Evolutionary conservation across 2,113 vertebrate genomes (phyloP).

Genomic region (Propithecus coquereli): DNA sequence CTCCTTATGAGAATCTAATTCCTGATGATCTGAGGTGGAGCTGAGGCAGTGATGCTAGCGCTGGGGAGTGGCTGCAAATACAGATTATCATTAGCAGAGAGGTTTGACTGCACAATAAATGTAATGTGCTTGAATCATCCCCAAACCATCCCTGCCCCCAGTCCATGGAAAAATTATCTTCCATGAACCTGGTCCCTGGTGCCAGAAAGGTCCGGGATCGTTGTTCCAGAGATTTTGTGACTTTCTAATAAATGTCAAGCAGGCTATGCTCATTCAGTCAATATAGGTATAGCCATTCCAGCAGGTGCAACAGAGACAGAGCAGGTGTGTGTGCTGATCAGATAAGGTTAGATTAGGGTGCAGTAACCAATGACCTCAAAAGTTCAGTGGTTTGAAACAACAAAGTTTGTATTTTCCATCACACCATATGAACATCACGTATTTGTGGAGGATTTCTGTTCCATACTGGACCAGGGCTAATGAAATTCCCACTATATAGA

Average conservation of each 20-base stretch:
- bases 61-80: too few species aligned
- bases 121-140: too few species aligned
- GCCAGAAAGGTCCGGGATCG: too few species aligned
- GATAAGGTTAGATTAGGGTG: neutral
- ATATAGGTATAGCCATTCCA: too few species aligned
- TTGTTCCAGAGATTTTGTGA: neutral
- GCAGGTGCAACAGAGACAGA: neutral
- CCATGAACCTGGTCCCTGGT: too few species aligned
- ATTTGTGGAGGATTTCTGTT: neutral
- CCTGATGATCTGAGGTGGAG: too few species aligned
- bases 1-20: too few species aligned
- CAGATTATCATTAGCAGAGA: too few species aligned
- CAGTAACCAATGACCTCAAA: neutral
- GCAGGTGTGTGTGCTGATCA: accelerated
- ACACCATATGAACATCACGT: accelerated
- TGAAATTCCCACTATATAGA: neutral
- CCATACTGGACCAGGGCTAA: neutral
- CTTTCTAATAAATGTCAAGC: neutral
- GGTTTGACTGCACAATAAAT: too few species aligned
- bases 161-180: too few species aligned
- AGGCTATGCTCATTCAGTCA: accelerated
- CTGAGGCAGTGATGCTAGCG: too few species aligned
- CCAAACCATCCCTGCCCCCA: too few species aligned
- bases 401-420: neutral
- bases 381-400: neutral